These are phyloP conservation scores for Apistogramma diplotaenia DNA, from an alignment of 2,113 vertebrate species.

Conservation along the genomic window DNA sequence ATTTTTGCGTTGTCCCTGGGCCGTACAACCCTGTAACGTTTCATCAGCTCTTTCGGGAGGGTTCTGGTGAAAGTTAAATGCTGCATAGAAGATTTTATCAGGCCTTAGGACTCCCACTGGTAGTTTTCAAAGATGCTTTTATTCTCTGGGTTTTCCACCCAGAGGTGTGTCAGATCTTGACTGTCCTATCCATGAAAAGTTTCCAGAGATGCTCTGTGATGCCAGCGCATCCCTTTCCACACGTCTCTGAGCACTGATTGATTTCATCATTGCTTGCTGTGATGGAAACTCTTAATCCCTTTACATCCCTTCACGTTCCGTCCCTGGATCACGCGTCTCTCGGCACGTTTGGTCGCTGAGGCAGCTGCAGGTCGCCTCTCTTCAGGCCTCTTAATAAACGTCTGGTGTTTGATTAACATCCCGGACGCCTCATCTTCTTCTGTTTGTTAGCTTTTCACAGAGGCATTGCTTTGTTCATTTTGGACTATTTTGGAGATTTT, in stretches of 20 bases:
- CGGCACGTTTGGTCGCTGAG: constrained; percentile 7
- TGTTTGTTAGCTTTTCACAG: constrained; percentile 45
- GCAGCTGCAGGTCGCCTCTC: constrained; percentile 4
- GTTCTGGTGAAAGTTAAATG: not conserved
- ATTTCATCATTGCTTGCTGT: constrained; percentile 38
- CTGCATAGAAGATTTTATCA: not conserved
- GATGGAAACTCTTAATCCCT: constrained; percentile 26
- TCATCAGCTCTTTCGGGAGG: not conserved
- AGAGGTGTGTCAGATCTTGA: constrained; percentile 17
- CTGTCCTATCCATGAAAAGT: constrained; percentile 31
- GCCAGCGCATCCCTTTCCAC: not conserved
- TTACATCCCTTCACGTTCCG: not conserved
- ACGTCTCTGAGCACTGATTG: not conserved
- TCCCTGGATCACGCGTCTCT: not conserved
- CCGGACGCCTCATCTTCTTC: not conserved
- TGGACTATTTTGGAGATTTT: not conserved
- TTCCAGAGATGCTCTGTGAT: not conserved
- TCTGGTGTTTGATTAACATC: not conserved
- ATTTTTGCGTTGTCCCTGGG: not conserved
- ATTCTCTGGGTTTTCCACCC: not conserved
- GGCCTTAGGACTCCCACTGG: not conserved
- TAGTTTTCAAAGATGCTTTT: not conserved
- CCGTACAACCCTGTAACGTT: not conserved
- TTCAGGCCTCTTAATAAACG: not conserved
- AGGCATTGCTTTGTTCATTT: constrained; percentile 36